Base-by-base conservation (phyloP, 1,140 invertebrate species). In the Coenobita brevimanus region DNA sequence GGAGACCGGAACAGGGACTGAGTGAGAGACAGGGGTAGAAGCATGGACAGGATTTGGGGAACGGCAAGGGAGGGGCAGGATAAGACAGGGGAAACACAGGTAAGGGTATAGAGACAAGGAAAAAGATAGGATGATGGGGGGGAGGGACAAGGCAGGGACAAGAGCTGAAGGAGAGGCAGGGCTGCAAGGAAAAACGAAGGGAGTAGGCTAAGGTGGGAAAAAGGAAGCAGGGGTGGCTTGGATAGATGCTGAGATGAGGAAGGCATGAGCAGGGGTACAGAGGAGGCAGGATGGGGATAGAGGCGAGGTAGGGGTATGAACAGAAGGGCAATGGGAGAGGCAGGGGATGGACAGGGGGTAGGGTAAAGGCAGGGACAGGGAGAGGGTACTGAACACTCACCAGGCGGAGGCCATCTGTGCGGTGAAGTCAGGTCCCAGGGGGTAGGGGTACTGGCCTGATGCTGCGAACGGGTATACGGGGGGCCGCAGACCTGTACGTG, bases 371-470 rank as follows among this genome's bases (percentile, higher is more conserved):
- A 36, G 27, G 60, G 3, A 3, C 21, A 76, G 6, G 24, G 27
- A 15, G 3, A 27, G 27, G 43, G 46, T 10, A n/a, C 24, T 17
- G 8, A 24, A 36, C 81, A 95, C 96, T 96, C 94, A 98, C 97
- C 97, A 98, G 92, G 97, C 96, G 78, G 96, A 82, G 90, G 96
- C 96, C 91, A 98, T 97, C 94, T 98, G 97, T 92, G 97, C 96
- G 95, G 98, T 97, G 69, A 88, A 88, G 93, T 99, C 98, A 89
- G 97, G 96, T 93, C 97, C 96, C 91, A 98, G 96, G 95, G 97
- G 96, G 94, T 98, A 98, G 69, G 97, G 96, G 93, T 98, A 98
- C 93, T 97, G 97, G 91, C 95, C 95, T 15, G 86, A 88, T 91
- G 96, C 94, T 91, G 93, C 94, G 92, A 98, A 97, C 82, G 97